Conservation (phyloP, 1,140 invertebrate species). For the Drosophila sulfurigaster region DNA sequence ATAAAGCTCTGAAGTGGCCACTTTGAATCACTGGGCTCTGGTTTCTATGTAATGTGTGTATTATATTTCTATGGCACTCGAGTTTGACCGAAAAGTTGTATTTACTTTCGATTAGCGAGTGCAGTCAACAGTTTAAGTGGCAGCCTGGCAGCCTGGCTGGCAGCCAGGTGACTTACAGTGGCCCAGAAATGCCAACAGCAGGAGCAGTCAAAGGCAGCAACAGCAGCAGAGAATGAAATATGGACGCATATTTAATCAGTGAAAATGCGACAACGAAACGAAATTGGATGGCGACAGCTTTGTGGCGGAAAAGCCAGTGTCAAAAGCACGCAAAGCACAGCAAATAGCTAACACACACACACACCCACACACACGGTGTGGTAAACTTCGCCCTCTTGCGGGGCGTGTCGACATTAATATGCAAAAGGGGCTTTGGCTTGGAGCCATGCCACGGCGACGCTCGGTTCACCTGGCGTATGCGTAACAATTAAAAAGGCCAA, state of each 20-base stretch:
- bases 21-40: constrained; percentile 45
- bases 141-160: constrained; percentile 1
- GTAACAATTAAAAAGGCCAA: constrained; percentile 67
- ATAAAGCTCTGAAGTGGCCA: constrained; percentile 62
- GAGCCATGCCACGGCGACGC: neutral
- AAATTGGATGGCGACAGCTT: constrained; percentile 45
- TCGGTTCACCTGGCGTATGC: constrained; percentile 63
- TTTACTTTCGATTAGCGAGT: constrained; percentile 51
- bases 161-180: constrained; percentile 1
- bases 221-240: constrained; percentile 28
- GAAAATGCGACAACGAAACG: constrained; percentile 33
- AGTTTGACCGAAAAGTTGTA: constrained; percentile 28
- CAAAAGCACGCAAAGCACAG: constrained; percentile 47
- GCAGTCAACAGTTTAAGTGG: constrained; percentile 22
- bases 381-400: neutral
- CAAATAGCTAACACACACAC: constrained; percentile 34
- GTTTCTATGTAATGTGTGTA: constrained; percentile 57
- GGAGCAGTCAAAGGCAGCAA: neutral
- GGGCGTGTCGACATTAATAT: constrained; percentile 57
- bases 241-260: constrained; percentile 50
- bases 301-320: constrained; percentile 24
- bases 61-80: constrained; percentile 46
- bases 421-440: constrained; percentile 53
- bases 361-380: constrained; percentile 4
- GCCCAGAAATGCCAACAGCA: constrained; percentile 14